Evolutionary conservation across 2,797 vertebrate species (phyloP).

Genomic region (Acestrorhynchus altus): DNA sequence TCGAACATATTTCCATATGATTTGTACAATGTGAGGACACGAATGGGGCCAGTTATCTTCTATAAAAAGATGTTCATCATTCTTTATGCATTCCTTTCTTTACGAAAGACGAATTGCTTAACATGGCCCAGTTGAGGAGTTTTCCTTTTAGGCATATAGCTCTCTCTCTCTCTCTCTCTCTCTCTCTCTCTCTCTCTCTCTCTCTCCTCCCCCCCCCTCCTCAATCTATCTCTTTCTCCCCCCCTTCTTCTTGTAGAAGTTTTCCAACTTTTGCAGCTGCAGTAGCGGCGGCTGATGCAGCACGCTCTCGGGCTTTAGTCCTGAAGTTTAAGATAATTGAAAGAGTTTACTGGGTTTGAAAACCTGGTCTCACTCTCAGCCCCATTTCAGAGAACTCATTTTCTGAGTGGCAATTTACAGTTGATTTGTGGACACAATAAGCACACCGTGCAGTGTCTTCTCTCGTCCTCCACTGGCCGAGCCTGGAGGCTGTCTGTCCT

Average conservation of each 20-base stretch:
- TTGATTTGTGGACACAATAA: conserved; percentile 61
- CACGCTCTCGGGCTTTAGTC: not conserved
- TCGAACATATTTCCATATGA: not conserved
- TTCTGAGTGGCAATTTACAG: conserved; percentile 60
- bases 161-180: not conserved
- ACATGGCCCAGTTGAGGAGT: not conserved
- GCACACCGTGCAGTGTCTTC: conserved; percentile 33
- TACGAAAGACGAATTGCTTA: not conserved
- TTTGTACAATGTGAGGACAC: not conserved
- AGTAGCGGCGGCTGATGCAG: not conserved
- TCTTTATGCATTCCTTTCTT: not conserved
- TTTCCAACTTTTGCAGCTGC: not conserved
- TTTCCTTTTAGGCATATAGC: not conserved
- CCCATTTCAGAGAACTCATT: conserved; percentile 49
- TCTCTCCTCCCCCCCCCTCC: no score
- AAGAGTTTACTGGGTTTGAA: conserved; percentile 50
- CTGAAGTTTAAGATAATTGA: conserved; percentile 47
- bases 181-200: no score
- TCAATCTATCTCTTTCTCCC: no score
- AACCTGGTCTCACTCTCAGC: conserved; percentile 24
- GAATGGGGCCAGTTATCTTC: not conserved
- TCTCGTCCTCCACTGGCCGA: conserved; percentile 36
- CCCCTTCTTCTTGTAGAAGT: not conserved
- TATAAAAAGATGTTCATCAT: not conserved
- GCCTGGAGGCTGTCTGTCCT: conserved; percentile 50